Percentiles rank a stretch among this genome's conserved stretches.
Conservation (phyloP, 1,140 invertebrate genomes). For the Schlechtendalia chinensis region DNA sequence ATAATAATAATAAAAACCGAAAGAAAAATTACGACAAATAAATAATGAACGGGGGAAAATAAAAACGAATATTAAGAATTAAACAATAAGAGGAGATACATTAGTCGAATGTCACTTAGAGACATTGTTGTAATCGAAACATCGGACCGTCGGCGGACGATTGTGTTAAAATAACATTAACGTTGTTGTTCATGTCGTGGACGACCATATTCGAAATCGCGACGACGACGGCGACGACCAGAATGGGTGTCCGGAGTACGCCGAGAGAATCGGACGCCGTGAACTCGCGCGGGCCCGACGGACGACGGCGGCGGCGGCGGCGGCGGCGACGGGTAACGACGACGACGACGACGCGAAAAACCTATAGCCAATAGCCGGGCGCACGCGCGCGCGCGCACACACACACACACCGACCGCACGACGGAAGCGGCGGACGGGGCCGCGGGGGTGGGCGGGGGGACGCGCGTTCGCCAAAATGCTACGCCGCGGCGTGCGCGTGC, state of each 20-base stretch:
- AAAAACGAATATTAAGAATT: conserved; percentile 49
- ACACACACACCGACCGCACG: too few species aligned
- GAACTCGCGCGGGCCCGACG: background rate
- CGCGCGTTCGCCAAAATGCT: background rate
- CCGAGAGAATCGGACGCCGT: background rate
- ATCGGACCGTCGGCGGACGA: conserved; percentile 33
- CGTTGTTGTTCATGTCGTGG: background rate
- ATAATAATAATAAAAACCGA: conserved; percentile 37
- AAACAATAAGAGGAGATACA: conserved; percentile 49
- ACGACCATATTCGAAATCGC: conserved; percentile 26
- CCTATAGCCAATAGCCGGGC: background rate
- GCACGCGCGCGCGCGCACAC: background rate
- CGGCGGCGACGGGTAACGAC: too few species aligned
- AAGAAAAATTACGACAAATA: background rate
- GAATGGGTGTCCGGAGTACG: conserved; percentile 30
- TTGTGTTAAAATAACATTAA: background rate
- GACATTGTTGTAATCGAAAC: conserved; percentile 48
- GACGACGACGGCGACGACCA: conserved; percentile 22
- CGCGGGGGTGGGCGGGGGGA: too few species aligned
- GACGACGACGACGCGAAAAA: conserved; percentile 4
- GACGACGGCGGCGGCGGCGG: too few species aligned
- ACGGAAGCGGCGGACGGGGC: too few species aligned
- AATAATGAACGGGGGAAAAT: conserved; percentile 35
- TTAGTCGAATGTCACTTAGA: conserved; percentile 44
- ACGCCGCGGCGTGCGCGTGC: background rate